Evolutionary conservation across 2,888 invertebrate species (phyloP), one percentile per base, ranked within the genome.

Genomic region (Pollenia amentaria): DNA sequence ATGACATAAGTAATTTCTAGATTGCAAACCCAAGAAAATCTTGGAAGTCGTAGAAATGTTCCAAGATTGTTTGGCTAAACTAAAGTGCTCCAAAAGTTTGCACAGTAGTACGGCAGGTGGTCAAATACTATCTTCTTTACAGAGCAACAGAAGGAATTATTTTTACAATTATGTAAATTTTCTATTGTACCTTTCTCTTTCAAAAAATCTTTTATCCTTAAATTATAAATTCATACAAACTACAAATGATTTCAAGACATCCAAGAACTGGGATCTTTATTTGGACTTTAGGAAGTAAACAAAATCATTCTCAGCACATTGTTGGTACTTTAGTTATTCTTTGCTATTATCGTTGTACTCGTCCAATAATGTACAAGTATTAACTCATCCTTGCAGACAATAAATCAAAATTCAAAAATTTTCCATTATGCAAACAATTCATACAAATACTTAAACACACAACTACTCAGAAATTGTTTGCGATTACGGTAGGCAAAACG

Each of bases 341-440:
- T 40, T 3, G 40, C 18, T 46, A 40, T 62, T 44, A 38, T 84
- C 73, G 29, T 9, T 42, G 16, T 42, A 18, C 60, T 67, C 14
- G 42, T 51, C 38, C 82, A 76, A 18, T 75, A 29, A 62, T 48
- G 42, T 55, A 69, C 75, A 76, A 84, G 69, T 80, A 84, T 80
- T 84, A 84, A 84, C 77, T 83, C 70, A 72, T 55, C 57, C 64
- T 70, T 57, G 70, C 53, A 86, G 70, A 85, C 76, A 85, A 81
- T 81, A 85, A 85, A 81, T 75, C 84, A 73, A 84, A 88, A 83
- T 85, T 88, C 60, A 78, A 85, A 81, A 80, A 84, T 67, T 85
- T 85, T 85, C 72, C 82, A 77, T 85, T 85, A 88, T 80, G 73
- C 77, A 88, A 85, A 88, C 85, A 85, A 81, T 60, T 79, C 57